Evolutionary conservation across 1,140 invertebrate genomes (phyloP).

Genomic region (Apis laboriosa): DNA sequence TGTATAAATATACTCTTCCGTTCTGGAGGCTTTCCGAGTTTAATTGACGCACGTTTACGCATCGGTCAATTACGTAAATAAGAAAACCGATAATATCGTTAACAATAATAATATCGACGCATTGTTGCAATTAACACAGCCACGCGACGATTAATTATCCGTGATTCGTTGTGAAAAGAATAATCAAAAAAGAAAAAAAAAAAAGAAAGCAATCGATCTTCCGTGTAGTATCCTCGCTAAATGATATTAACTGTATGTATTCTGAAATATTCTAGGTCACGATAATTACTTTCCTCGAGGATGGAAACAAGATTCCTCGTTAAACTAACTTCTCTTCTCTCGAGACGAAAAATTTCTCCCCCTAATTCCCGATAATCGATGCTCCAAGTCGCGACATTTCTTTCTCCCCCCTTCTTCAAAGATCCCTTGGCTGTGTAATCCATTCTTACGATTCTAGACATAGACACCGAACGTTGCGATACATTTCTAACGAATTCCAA

Average conservation of each 20-base stretch:
- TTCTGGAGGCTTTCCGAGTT: background rate
- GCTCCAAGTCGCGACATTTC: too few species aligned
- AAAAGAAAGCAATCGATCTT: background rate
- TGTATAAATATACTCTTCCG: background rate
- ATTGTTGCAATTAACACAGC: background rate
- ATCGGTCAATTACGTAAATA: conserved; percentile 22
- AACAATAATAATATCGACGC: background rate
- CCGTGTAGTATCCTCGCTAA: background rate
- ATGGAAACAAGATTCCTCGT: background rate
- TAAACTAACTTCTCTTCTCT: background rate
- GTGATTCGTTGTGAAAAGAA: background rate
- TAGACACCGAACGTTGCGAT: background rate
- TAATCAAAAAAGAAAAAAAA: too few species aligned
- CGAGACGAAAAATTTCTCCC: too few species aligned
- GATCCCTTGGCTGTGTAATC: background rate
- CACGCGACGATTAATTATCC: background rate
- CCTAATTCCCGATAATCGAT: too few species aligned
- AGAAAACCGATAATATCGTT: conserved; percentile 22
- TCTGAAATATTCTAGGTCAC: background rate
- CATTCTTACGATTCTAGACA: background rate
- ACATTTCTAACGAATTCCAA: background rate
- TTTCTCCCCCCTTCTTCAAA: too few species aligned
- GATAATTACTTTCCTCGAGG: background rate
- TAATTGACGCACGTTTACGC: conserved; percentile 31
- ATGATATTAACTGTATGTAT: background rate